Base-by-base conservation (phyloP, 2,888 invertebrate genomes). In the Morinoia aosen region DNA sequence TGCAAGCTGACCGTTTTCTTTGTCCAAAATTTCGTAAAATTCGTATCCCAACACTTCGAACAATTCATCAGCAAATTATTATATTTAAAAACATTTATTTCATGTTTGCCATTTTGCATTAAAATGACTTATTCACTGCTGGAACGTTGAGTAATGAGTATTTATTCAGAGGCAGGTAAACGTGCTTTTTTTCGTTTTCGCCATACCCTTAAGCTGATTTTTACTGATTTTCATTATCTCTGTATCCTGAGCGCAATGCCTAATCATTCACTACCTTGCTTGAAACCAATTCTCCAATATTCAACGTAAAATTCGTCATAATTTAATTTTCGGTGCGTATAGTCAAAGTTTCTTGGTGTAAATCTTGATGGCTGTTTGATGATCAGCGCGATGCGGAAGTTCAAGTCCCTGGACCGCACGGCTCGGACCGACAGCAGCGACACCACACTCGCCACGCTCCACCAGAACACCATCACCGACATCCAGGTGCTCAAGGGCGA, bases 401-500 rank as follows among this genome's bases (percentile, higher is more conserved):
- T 99, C 97, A 99, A 99, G 97, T 99, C 99, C 94, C 98, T 99
- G 97, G 99, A 99, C 97, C 98, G 99, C 96, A 98, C 99, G 97
- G 99, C 99, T 61, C 98, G 99, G 95, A 98, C 98, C 25, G 99
- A 99, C 97, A 98, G 98, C 88, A 98, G 98, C 93, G 99, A 99
- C 97, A 99, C 99, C 33, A 98, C 98, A 97, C 98, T 99, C 97
- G 99, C 99, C 97, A 99, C 99, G 0, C 98, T 99, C 97, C 99
- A 99, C 97, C 99, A 99, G 97, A 99, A 99, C 95, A 96, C 99
- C 91, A 99, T 99, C 97, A 98, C 98, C 97, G 98, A 98, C 97
- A 98, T 99, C 95, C 98, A 98, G 97, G 97, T 98, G 64, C 98
- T 98, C 97, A 98, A 98, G 95, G 99, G 98, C 0, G 98, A 98